Base-by-base conservation (phyloP, 64 coral and sea anemone genomes). In the Porites australiensis region DNA sequence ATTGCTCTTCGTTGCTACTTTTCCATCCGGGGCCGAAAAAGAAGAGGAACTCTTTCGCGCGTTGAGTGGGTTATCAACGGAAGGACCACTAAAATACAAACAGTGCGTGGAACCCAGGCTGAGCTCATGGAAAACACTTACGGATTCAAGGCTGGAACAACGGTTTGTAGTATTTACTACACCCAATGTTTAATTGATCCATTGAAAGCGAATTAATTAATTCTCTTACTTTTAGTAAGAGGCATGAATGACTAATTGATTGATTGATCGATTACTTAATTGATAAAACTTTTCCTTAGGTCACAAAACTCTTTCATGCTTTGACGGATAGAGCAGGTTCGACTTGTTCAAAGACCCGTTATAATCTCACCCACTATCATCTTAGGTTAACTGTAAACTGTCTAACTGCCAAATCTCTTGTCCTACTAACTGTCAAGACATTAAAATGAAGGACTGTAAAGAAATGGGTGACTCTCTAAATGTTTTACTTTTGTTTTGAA, bases 61-160 rank as follows among this genome's bases (percentile, higher is more conserved):
- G 86, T 88, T 9, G 72, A 87, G 47, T 93, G 83, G 57, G 20
- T 93, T 78, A 75, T 93, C 16, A 79, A 93, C 83, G 72, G 46
- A 50, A 74, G 64, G 51, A 59, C 78, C 4, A 93, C 82, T 4
- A 86, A 85, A 44, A 65, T 82, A 45, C 12, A 87, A 58, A 75
- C 59, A 8, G 64, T 87, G n/a, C 57, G 58, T 4, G 46, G 83
- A 70, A 53, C 47, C 11, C 83, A 87, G 52, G 91, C 60, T 46
- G 91, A 93, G 9, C 91, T 93, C n/a, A 66, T 93, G 5, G 91
- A 93, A 19, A 77, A 87, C 46, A 93, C 82, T 19, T 93, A 93
- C 60, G 72, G 46, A 15, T 93, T 93, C 72, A 63, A 78, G 11
- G 91, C 91, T 44, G 91, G 91, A 77, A 87, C 82, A 68, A 93